phyloP scores from a whole-genome alignment of 1,140 invertebrate species.

The Propsilocerus akamusi region DNA sequence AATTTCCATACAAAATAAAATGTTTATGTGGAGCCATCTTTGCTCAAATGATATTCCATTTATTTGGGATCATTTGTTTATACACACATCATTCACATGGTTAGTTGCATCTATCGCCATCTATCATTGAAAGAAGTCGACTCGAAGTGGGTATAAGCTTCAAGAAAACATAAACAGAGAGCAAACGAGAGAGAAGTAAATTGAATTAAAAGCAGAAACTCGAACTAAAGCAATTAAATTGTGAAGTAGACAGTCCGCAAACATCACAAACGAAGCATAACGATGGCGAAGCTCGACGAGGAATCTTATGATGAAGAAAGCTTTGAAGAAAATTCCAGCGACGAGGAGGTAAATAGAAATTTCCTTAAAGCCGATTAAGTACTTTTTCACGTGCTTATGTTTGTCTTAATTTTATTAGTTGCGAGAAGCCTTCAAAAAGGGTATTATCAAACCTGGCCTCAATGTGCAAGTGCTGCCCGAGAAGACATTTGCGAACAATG shows the following conservation, averaged over 20 bases:
- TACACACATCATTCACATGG: too few species aligned
- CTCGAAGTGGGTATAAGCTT: too few species aligned
- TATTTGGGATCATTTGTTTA: too few species aligned
- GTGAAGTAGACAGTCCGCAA: too few species aligned
- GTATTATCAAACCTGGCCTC: slow-evolving; percentile 63
- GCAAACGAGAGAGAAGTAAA: not conserved
- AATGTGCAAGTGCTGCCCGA: slow-evolving; percentile 43
- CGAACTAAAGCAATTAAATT: too few species aligned
- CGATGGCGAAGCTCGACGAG: not conserved
- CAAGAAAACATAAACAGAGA: not conserved
- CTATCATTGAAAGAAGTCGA: too few species aligned
- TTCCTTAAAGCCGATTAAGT: not conserved
- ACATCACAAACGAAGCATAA: too few species aligned
- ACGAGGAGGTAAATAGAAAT: not conserved
- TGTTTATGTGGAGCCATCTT: too few species aligned
- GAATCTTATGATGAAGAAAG: not conserved
- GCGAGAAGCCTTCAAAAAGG: slow-evolving; percentile 65
- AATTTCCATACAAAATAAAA: too few species aligned
- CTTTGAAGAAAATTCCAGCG: not conserved
- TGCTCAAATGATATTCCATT: too few species aligned
- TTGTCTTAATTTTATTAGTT: slow-evolving; percentile 29
- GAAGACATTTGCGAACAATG: slow-evolving; percentile 39
- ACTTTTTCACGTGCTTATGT: not conserved
- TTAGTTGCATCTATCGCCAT: too few species aligned
- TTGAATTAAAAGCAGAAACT: too few species aligned